Conservation (phyloP, 30 jellyfish, hydroid and myxozoan genomes). For the Clytia hemisphaerica region DNA sequence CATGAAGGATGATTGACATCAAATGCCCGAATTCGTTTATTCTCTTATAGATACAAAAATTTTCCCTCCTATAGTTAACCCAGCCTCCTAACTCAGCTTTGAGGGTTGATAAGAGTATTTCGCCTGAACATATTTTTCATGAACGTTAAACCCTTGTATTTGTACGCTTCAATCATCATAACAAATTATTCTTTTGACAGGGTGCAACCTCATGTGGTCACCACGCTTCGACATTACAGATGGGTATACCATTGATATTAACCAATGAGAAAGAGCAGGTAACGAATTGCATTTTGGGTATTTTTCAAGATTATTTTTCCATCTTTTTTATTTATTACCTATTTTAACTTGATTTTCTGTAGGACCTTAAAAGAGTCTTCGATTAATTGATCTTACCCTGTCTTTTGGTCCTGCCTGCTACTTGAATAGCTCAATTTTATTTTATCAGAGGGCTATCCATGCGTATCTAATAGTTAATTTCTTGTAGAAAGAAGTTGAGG, state of each 20-base stretch:
- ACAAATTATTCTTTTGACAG: slow-evolving; percentile 4
- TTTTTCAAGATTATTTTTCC: background rate
- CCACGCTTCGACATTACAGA: slow-evolving; percentile 29
- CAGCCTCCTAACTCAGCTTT: too few relatives aligned
- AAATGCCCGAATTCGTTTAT: too few relatives aligned
- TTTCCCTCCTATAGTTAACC: too few relatives aligned
- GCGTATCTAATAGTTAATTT: background rate
- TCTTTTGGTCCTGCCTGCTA: background rate
- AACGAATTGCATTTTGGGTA: background rate
- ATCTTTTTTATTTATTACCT: background rate
- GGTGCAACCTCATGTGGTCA: slow-evolving; percentile 36
- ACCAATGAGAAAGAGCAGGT: background rate
- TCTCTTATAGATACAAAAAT: too few relatives aligned
- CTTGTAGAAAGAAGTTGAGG: slow-evolving; percentile 7
- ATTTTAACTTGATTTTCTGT: background rate
- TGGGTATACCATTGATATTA: slow-evolving; percentile 21
- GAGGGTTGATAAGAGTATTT: too few relatives aligned
- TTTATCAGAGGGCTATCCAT: background rate
- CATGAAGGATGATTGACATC: too few relatives aligned
- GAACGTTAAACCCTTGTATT: too few relatives aligned
- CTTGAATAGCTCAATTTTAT: background rate
- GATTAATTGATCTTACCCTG: background rate
- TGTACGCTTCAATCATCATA: too few relatives aligned
- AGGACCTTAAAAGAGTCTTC: background rate
- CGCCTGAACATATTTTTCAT: too few relatives aligned